These are phyloP conservation scores for Numida meleagris DNA, from an alignment of 2,113 vertebrate species.

Conservation along the genomic window DNA sequence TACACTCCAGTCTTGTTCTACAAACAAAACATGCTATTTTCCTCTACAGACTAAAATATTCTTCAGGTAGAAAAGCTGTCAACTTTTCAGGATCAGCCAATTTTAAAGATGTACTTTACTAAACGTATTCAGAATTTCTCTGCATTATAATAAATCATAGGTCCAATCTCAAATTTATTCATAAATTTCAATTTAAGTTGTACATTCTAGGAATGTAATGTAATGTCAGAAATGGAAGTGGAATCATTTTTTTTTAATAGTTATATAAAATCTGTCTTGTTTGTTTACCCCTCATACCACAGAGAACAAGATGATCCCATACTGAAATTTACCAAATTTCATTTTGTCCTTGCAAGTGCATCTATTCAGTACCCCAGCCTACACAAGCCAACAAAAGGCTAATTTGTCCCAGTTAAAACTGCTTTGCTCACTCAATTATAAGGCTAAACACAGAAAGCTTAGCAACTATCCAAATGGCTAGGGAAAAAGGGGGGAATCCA, in stretches of 20 bases:
- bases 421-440: background rate
- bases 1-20: background rate
- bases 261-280: background rate
- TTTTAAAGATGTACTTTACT: constrained; percentile 7
- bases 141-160: constrained; percentile 3
- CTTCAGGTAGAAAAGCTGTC: background rate
- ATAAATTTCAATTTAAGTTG: background rate
- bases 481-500: background rate
- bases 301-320: background rate
- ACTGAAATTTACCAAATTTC: background rate
- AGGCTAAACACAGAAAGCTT: background rate
- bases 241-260: background rate
- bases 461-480: background rate
- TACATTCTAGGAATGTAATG: background rate
- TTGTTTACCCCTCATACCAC: background rate
- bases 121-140: background rate
- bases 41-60: background rate
- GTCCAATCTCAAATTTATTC: background rate
- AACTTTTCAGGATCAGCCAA: background rate
- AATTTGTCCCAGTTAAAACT: background rate
- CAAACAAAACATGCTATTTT: background rate
- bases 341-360: background rate
- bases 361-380: background rate
- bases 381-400: background rate
- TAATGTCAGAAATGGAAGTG: background rate